phyloP scores from a whole-genome alignment of 2,797 vertebrate genomes.

The Acanthurus leucopareius region DNA sequence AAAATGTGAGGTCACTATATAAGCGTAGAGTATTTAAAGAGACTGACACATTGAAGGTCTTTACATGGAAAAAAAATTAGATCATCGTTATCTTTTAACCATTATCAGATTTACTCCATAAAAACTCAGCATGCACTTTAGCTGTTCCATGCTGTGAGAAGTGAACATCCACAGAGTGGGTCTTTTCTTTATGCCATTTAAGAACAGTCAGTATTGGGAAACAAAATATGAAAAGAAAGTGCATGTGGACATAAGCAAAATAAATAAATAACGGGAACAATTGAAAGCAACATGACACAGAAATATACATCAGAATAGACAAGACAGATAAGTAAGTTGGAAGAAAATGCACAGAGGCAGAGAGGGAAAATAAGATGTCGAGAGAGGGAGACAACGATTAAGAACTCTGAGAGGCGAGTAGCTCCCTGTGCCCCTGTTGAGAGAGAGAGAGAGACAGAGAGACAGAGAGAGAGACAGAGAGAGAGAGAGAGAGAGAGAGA shows the following conservation, averaged over 20 bases:
- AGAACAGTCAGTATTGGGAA: background rate
- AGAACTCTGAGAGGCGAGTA: slow-evolving; percentile 50
- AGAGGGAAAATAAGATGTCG: slow-evolving; percentile 48
- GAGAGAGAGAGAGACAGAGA: slow-evolving; percentile 1
- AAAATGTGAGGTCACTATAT: too few species aligned
- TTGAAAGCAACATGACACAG: slow-evolving; percentile 25
- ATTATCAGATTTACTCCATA: background rate
- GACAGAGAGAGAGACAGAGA: slow-evolving; percentile 20
- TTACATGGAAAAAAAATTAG: too few species aligned
- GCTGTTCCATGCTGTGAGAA: background rate
- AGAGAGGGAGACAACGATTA: slow-evolving; percentile 65
- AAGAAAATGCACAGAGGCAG: slow-evolving; percentile 46
- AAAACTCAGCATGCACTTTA: background rate
- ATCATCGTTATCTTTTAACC: background rate
- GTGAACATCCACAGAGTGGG: background rate
- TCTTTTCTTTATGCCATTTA: background rate
- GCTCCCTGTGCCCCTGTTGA: slow-evolving; percentile 48
- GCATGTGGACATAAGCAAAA: background rate
- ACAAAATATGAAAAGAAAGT: background rate
- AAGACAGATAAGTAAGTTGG: slow-evolving; percentile 17
- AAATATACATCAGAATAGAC: slow-evolving; percentile 44
- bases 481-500: slow-evolving; percentile 4
- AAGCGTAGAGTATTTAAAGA: background rate
- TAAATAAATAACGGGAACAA: slow-evolving; percentile 11
- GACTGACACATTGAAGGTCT: too few species aligned